Conservation (phyloP, 1,140 invertebrate species). For the Pinna nobilis region DNA sequence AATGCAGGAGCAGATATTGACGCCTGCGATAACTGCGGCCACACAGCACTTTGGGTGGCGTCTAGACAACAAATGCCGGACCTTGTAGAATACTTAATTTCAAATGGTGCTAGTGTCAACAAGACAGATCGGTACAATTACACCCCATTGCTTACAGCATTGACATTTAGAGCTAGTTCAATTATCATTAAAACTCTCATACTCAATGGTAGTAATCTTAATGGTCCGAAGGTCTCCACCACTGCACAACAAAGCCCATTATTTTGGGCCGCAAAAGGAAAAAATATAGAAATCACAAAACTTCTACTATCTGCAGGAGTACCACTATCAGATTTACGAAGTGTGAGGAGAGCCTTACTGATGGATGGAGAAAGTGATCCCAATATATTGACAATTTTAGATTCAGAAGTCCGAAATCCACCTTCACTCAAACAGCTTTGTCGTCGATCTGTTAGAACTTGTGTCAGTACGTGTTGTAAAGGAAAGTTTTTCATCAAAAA, state of each 20-base stretch:
- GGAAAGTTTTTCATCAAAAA: conserved; percentile 58
- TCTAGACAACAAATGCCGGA: conserved; percentile 67
- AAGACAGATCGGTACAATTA: conserved; percentile 62
- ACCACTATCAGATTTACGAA: conserved; percentile 56
- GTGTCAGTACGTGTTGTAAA: conserved; percentile 39
- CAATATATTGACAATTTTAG: conserved; percentile 57
- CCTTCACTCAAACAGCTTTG: conserved; percentile 65
- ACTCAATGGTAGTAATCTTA: conserved; percentile 64
- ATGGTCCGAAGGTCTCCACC: conserved; percentile 47
- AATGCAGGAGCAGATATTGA: conserved; percentile 69
- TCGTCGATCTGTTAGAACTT: conserved; percentile 52
- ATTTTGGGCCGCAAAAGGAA: conserved; percentile 68
- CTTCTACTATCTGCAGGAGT: conserved; percentile 64
- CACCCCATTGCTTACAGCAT: conserved; percentile 63
- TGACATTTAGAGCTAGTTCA: conserved; percentile 65
- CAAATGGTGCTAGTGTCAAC: conserved; percentile 70
- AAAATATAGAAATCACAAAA: conserved; percentile 65
- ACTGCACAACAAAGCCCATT: conserved; percentile 62
- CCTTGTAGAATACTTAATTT: conserved; percentile 66
- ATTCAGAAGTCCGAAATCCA: conserved; percentile 58
- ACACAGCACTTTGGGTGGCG: conserved; percentile 69
- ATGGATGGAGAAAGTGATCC: conserved; percentile 55
- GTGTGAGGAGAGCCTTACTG: conserved; percentile 56
- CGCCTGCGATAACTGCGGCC: conserved; percentile 63
- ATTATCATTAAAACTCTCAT: conserved; percentile 65